phyloP scores from a whole-genome alignment of 2,113 vertebrate species.

The Galeopterus variegatus region DNA sequence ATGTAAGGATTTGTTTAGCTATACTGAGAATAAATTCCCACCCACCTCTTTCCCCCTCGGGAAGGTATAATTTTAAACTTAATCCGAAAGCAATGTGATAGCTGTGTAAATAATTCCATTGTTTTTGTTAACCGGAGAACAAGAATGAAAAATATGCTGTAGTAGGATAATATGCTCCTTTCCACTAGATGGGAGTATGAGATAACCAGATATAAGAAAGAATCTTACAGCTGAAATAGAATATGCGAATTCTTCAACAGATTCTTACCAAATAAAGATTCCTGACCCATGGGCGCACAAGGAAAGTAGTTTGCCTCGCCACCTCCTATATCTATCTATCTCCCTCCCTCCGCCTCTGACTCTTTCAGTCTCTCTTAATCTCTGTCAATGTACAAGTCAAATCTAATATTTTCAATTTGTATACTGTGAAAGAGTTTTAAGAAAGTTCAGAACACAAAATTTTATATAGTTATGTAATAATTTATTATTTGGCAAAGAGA shows the following conservation, averaged over 20 bases:
- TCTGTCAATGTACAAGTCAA: background rate
- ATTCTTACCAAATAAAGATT: slow-evolving; percentile 67
- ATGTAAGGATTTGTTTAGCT: background rate
- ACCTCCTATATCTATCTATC: accelerated
- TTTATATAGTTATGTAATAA: slow-evolving; percentile 45
- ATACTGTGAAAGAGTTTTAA: background rate
- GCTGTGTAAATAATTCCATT: slow-evolving; percentile 50
- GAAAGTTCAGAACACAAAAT: slow-evolving; percentile 37
- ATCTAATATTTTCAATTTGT: slow-evolving; percentile 40
- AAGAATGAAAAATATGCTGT: background rate
- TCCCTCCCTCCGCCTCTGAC: background rate
- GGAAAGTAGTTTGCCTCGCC: background rate
- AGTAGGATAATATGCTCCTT: slow-evolving; percentile 48
- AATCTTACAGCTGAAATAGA: background rate
- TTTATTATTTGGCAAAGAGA: slow-evolving; percentile 17
- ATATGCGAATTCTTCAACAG: slow-evolving; percentile 41
- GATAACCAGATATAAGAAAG: background rate
- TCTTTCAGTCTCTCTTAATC: background rate
- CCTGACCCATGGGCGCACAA: background rate
- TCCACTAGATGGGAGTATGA: slow-evolving; percentile 79
- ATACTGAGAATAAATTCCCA: background rate
- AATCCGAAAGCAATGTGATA: background rate
- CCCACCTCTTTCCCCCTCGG: background rate
- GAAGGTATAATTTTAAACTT: background rate
- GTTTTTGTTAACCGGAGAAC: slow-evolving; percentile 45